These are phyloP conservation scores for Gadopsis bispinosus DNA, from an alignment of 2,797 vertebrate species.

Conservation along the genomic window DNA sequence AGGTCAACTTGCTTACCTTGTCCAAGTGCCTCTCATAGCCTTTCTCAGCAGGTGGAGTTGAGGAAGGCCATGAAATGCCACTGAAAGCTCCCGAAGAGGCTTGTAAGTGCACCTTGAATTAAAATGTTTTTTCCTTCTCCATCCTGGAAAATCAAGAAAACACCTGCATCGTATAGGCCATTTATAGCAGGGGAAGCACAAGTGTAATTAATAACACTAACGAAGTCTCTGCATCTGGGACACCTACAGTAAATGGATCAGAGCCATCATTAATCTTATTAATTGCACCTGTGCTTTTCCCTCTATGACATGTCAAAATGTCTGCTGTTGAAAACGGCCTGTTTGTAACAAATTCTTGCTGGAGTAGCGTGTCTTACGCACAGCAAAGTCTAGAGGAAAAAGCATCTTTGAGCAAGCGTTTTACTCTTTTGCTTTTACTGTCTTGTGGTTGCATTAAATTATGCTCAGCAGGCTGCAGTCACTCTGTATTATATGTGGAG, in stretches of 20 bases:
- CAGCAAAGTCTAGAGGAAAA: not conserved
- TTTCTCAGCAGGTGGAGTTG: not conserved
- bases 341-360: not conserved
- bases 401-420: not conserved
- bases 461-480: not conserved
- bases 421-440: not conserved
- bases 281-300: not conserved
- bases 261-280: not conserved
- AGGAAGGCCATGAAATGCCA: not conserved
- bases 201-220: not conserved
- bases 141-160: not conserved
- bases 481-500: not conserved
- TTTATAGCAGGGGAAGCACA: not conserved
- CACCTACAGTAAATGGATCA: not conserved
- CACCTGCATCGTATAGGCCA: not conserved
- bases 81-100: not conserved
- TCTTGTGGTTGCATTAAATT: not conserved
- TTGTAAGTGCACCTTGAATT: not conserved
- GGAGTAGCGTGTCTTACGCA: too few relatives aligned
- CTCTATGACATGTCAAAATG: not conserved
- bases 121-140: not conserved
- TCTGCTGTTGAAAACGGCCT: not conserved
- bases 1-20: slow-evolving; percentile 13
- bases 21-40: not conserved
- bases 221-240: not conserved